These are phyloP conservation scores for Cynodonichthys magdalenae DNA, from an alignment of 2,797 vertebrate genomes.

Conservation along the genomic window DNA sequence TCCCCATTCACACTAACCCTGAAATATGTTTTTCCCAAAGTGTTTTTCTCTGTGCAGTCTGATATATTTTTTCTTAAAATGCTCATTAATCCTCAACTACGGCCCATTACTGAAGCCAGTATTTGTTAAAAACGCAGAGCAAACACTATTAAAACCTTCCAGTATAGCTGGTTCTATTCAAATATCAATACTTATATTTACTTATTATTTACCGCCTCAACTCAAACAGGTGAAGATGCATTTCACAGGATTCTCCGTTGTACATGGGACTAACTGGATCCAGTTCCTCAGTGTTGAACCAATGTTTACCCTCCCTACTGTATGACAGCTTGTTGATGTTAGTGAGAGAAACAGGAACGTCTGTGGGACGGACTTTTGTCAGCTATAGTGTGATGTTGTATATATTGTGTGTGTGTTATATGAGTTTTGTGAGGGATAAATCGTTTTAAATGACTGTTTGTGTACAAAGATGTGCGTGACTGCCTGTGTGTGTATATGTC, in stretches of 20 bases:
- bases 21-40: too few relatives aligned
- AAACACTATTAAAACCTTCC: slow-evolving; percentile 55
- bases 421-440: slow-evolving; percentile 2
- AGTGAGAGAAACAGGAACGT: slow-evolving; percentile 28
- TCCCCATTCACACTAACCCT: too few relatives aligned
- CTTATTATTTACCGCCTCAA: slow-evolving; percentile 18
- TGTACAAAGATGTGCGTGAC: neutral
- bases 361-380: slow-evolving; percentile 52
- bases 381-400: slow-evolving; percentile 36
- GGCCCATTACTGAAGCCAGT: slow-evolving; percentile 40
- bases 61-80: neutral
- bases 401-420: slow-evolving; percentile 26
- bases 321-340: slow-evolving; percentile 41
- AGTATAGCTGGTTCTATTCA: slow-evolving; percentile 34
- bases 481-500: slow-evolving; percentile 15
- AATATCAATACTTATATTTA: too few relatives aligned
- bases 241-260: slow-evolving; percentile 73
- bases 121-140: slow-evolving; percentile 21
- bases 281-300: slow-evolving; percentile 54
- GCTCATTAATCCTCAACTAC: slow-evolving; percentile 13
- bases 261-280: slow-evolving; percentile 61
- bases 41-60: too few relatives aligned
- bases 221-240: slow-evolving; percentile 33
- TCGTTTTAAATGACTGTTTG: slow-evolving; percentile 2
- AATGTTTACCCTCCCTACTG: slow-evolving; percentile 43